Evolutionary conservation across 2,113 vertebrate species (phyloP), one percentile per base, ranked within the genome.

Genomic region (rat (Rattus norvegicus)): DNA sequence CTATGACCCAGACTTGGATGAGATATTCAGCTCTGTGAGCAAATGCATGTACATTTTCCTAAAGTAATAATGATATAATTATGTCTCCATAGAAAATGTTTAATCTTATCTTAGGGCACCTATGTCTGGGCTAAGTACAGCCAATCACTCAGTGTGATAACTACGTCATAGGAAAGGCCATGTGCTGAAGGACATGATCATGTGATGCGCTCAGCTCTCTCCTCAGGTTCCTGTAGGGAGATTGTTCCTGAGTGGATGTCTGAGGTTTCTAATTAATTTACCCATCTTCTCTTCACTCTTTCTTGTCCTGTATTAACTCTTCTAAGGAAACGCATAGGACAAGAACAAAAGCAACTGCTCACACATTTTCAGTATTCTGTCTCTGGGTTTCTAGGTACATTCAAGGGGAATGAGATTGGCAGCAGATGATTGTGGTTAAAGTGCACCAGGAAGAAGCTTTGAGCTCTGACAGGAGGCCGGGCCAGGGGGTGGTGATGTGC

Each of bases 241-340:
- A 90, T 43, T 90, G 92, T 80, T 92, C 65, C 73, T 47, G 11
- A 75, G 24, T 52, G 1, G 54, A 17, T 26, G 85, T 61, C 26
- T 86, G 24, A 85, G 56, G 28, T 67, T 96, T 95, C 72, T 94
- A 94, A 96, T 96, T 92, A 95, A 87, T 65, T 92, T 63, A 91
- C 65, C 85, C 75, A 88, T 90, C 92, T 26, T 54, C n/a, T 20
- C 30, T 49, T 91, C 22, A 80, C 47, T 49, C 90, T 43, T 83
- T 47, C n/a, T 92, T 86, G 89, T 79, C 59, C 39, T 87, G 11
- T 81, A 88, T 90, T 92, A 96, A 84, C 61, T 93, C 56, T 95
- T 91, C 28, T 28, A 86, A 59, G 39, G 14, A 33, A 61, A 13
- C 20, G 56, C 49, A 19, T 11, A n/a, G 83, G 19, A 26, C 28